Conservation (phyloP, 2,888 invertebrate species). For the Synanthedon vespiformis region DNA sequence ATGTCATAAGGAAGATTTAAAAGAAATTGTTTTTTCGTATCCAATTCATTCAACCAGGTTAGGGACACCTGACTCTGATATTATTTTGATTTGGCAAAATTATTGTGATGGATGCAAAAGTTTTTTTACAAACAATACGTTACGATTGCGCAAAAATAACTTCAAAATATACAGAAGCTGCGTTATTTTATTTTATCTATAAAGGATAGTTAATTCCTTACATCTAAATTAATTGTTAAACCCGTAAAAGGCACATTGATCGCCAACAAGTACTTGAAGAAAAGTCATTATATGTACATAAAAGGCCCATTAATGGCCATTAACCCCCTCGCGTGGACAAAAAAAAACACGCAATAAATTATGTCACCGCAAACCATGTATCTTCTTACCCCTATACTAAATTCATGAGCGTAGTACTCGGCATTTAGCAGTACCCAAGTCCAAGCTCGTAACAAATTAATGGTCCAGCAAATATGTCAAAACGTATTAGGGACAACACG, state of each 20-base stretch:
- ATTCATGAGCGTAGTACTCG: constrained; percentile 7
- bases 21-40: neutral
- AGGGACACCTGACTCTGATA: neutral
- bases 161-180: no score
- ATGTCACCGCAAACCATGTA: constrained; percentile 40
- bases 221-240: neutral
- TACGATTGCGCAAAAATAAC: no score
- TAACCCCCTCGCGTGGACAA: constrained; percentile 47
- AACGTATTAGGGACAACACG: neutral
- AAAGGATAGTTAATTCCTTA: no score
- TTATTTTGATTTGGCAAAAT: neutral
- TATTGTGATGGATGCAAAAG: no score
- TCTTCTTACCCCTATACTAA: constrained; percentile 29
- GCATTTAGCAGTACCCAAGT: constrained; percentile 19
- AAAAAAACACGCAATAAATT: constrained; percentile 67
- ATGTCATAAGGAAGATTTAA: constrained; percentile 1
- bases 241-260: neutral
- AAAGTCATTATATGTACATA: constrained; percentile 47
- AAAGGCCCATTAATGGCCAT: constrained; percentile 57
- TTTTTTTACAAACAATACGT: no score
- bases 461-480: neutral
- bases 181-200: no score
- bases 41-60: neutral
- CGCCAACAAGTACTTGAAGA: neutral
- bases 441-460: neutral